These are phyloP conservation scores for Plutomurus gul DNA, from an alignment of 1,140 invertebrate species.

Conservation along the genomic window DNA sequence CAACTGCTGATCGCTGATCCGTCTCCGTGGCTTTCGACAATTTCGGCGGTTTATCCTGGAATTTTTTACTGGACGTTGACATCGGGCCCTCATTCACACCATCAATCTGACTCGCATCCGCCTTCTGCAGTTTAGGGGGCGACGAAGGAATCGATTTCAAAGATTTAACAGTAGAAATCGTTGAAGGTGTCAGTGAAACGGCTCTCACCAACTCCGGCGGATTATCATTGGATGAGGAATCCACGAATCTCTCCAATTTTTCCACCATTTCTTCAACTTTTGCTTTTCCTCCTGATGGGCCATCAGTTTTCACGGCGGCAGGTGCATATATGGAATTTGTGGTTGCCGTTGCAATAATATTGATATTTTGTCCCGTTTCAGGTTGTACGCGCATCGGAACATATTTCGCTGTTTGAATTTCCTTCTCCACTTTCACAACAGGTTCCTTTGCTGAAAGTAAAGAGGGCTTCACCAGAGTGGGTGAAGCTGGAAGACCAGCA, in stretches of 20 bases:
- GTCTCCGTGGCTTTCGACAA: constrained; percentile 31
- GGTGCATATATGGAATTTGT: neutral
- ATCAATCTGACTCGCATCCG: neutral
- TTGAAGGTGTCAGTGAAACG: neutral
- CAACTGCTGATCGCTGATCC: neutral
- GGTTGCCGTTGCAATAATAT: too few relatives aligned
- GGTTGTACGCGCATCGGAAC: neutral
- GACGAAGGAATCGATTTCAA: neutral
- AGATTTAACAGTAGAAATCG: neutral
- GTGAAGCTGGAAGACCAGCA: neutral
- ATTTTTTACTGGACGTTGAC: neutral
- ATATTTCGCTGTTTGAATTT: neutral
- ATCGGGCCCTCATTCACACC: neutral
- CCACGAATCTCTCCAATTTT: neutral
- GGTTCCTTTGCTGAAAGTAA: neutral
- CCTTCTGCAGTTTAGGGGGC: neutral
- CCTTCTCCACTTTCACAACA: neutral
- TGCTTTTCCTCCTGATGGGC: neutral
- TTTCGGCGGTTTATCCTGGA: constrained; percentile 21
- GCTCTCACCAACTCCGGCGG: neutral
- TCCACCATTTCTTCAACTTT: neutral
- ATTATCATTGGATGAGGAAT: neutral
- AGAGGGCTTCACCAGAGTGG: neutral
- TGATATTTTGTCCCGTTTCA: neutral
- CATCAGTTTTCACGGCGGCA: neutral